Evolutionary conservation across 23 tunicate species (phyloP).

Genomic region (Trididemnum nubilum): DNA sequence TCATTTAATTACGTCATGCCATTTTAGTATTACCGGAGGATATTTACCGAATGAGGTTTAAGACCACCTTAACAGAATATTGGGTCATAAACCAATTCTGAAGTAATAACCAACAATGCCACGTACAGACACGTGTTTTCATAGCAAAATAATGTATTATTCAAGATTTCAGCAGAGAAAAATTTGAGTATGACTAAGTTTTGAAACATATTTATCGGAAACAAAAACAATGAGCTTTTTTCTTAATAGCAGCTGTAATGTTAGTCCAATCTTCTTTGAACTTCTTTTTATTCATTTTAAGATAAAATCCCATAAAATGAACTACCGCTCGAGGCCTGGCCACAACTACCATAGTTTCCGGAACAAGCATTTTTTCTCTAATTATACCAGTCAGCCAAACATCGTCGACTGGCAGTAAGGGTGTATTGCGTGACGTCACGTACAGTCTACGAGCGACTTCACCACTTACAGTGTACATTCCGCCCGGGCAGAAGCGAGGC

Average conservation of each 20-base stretch:
- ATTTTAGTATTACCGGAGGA: no score
- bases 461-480: neutral
- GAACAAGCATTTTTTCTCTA: neutral
- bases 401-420: slow-evolving; percentile 2
- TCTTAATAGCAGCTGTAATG: neutral
- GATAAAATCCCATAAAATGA: slow-evolving; percentile 19
- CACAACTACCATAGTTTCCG: neutral
- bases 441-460: neutral
- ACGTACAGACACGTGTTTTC: no score
- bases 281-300: slow-evolving; percentile 1
- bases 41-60: no score
- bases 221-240: neutral
- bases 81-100: no score
- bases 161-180: no score
- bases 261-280: neutral
- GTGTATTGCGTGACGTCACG: neutral
- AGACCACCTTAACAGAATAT: no score
- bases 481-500: slow-evolving; percentile 20
- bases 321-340: neutral
- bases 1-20: no score
- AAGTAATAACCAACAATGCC: no score
- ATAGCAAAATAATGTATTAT: no score
- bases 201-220: no score
- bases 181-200: no score
- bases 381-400: slow-evolving; percentile 20